Evolutionary conservation across 2,888 invertebrate species (phyloP), one percentile per base, ranked within the genome.

Genomic region (Keiferia lycopersicella): DNA sequence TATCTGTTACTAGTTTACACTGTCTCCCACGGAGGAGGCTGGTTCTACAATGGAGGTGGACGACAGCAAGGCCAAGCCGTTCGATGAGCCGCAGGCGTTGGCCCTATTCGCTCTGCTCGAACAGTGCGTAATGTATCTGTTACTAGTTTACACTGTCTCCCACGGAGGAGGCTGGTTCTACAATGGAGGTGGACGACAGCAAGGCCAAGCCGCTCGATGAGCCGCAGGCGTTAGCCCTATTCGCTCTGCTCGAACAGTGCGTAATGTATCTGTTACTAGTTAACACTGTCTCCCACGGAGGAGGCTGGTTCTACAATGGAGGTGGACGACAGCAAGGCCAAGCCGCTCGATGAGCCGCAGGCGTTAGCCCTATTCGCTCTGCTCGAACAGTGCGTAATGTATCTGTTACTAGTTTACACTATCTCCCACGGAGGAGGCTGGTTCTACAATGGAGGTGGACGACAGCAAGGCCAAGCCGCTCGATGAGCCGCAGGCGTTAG

Each of bases 241-340:
- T 91, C 67, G 91, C 91, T 0, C 70, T 92, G 20, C 70, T 92
- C 22, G 92, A 92, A 34, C 90, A 87, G 92, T 92, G 58, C 86
- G 89, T 84, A 41, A 58, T 18, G 22, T 22, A 51, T 50, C 11
- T 50, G 10, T 50, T 8, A 4, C 20, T 18, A 50, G 14, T 48
- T 48, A 14, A n/a, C n/a, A 16, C n/a, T n/a, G n/a, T n/a, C n/a
- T n/a, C n/a, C n/a, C n/a, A n/a, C n/a, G n/a, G n/a, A n/a, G n/a
- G n/a, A n/a, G n/a, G n/a, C n/a, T n/a, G n/a, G n/a, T n/a, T n/a
- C n/a, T n/a, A n/a, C n/a, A n/a, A n/a, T n/a, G n/a, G n/a, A n/a
- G n/a, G n/a, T n/a, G n/a, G n/a, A n/a, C n/a, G n/a, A n/a, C n/a
- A n/a, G n/a, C n/a, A n/a, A n/a, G n/a, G n/a, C n/a, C n/a, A n/a